A percentile compares a stretch with the other conserved stretches of the same genome.
Evolutionary conservation across 2,113 vertebrate species (phyloP).

Genomic region (Thinocorus orbignyianus): DNA sequence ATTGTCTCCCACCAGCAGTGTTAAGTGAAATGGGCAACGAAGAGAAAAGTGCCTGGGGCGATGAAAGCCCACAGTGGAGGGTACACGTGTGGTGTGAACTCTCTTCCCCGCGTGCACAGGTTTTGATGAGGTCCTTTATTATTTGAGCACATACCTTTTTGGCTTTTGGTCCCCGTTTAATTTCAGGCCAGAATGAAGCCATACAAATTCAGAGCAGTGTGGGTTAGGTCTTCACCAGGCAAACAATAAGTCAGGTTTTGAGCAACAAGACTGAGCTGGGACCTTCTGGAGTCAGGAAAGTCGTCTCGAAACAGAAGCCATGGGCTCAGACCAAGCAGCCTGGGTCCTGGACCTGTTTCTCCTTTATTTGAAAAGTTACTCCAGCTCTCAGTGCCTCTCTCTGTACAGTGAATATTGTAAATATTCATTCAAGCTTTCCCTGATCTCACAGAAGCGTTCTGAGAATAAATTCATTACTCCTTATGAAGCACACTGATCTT

Average conservation of each 20-base stretch:
- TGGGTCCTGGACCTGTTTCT: not conserved
- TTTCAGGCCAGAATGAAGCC: not conserved
- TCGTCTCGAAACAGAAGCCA: not conserved
- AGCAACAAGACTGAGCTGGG: not conserved
- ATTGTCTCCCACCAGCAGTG: not conserved
- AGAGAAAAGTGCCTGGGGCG: not conserved
- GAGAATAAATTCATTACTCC: constrained; percentile 18
- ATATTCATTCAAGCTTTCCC: not conserved
- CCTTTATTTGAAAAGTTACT: not conserved
- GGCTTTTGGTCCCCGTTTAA: not conserved
- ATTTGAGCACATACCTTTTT: not conserved
- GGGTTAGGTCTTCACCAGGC: not conserved
- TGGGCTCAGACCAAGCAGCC: not conserved
- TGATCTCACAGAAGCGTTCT: not conserved
- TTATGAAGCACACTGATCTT: not conserved
- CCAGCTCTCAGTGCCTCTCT: not conserved
- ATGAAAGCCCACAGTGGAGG: not conserved
- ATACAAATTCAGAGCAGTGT: not conserved
- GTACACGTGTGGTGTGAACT: not conserved
- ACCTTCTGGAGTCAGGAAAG: not conserved
- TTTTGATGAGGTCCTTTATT: not conserved
- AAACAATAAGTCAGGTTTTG: not conserved
- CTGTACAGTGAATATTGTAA: not conserved
- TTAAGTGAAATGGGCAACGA: not conserved
- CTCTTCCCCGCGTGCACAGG: not conserved